These are phyloP conservation scores for Phyllotreta cruciferae DNA, from an alignment of 2,888 invertebrate species.

Conservation along the genomic window DNA sequence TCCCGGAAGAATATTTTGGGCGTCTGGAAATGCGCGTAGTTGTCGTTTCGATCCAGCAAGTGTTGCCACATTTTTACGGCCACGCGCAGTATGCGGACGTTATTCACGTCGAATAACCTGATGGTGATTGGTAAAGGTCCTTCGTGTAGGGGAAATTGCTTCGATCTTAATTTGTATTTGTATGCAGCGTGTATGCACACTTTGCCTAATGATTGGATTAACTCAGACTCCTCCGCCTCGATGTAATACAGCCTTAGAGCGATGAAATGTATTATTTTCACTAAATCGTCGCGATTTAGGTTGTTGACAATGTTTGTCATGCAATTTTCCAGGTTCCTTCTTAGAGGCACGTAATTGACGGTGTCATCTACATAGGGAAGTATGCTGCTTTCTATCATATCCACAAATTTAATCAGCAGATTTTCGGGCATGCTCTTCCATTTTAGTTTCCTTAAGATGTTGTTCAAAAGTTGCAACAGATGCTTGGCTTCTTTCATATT, in stretches of 20 bases:
- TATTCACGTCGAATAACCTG: conserved; percentile 61
- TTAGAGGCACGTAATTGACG: conserved; percentile 56
- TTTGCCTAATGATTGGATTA: conserved; percentile 62
- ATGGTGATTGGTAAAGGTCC: conserved; percentile 62
- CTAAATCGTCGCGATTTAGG: conserved; percentile 60
- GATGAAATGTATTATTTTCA: conserved; percentile 62
- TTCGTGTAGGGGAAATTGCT: conserved; percentile 40
- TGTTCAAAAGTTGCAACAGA: conserved; percentile 63
- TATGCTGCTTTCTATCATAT: conserved; percentile 62
- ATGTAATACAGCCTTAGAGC: conserved; percentile 60
- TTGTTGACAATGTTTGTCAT: conserved; percentile 63
- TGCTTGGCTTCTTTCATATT: conserved; percentile 59
- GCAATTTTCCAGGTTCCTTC: conserved; percentile 65
- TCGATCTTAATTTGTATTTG: conserved; percentile 59
- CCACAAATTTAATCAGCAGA: conserved; percentile 58
- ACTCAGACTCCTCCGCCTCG: conserved; percentile 56
- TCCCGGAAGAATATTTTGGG: conserved; percentile 63
- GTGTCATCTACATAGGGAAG: conserved; percentile 43
- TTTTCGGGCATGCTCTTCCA: conserved; percentile 61
- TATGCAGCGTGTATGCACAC: conserved; percentile 64
- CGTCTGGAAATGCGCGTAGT: conserved; percentile 57
- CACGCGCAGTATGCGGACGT: conserved; percentile 62
- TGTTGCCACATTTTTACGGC: conserved; percentile 65
- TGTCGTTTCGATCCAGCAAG: conserved; percentile 65
- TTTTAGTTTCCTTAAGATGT: conserved; percentile 60